These are phyloP conservation scores for Agonopterix heracliana DNA, from an alignment of 2,888 invertebrate genomes.

Conservation along the genomic window DNA sequence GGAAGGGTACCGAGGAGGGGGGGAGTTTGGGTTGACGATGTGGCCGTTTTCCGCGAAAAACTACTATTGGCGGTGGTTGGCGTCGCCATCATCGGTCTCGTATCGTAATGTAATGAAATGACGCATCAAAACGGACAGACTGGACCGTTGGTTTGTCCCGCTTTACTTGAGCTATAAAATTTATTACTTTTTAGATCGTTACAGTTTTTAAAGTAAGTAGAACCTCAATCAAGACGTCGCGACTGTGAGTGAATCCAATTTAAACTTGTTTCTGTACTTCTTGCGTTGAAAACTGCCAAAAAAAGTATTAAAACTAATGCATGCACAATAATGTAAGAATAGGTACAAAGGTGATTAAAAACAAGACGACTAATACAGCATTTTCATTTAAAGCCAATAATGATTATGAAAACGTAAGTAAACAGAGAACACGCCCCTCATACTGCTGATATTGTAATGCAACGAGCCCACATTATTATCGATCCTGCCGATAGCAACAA, in stretches of 20 bases:
- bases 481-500: conserved; percentile 48
- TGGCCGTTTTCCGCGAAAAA: conserved; percentile 72
- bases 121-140: conserved; percentile 50
- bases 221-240: conserved; percentile 12
- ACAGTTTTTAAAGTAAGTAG: conserved; percentile 20
- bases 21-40: conserved; percentile 39
- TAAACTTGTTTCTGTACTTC: conserved; percentile 19
- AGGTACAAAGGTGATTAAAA: too few species aligned
- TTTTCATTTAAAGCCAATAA: not conserved
- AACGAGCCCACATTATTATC: conserved; percentile 32
- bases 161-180: conserved; percentile 25
- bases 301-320: too few species aligned
- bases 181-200: conserved; percentile 16
- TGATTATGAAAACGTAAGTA: conserved; percentile 1
- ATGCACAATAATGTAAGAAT: too few species aligned
- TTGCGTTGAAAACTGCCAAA: conserved; percentile 20
- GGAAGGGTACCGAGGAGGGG: conserved; percentile 16
- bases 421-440: conserved; percentile 28
- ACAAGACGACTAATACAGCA: not conserved
- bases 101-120: conserved; percentile 45
- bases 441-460: conserved; percentile 23
- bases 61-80: conserved; percentile 43
- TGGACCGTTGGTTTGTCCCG: conserved; percentile 53
- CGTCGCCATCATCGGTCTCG: conserved; percentile 26
- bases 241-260: conserved; percentile 40